A percentile compares a stretch with the other conserved stretches of the same genome.
phyloP scores from a whole-genome alignment of 2,888 invertebrate species.

The Rugalucina vietnamica region DNA sequence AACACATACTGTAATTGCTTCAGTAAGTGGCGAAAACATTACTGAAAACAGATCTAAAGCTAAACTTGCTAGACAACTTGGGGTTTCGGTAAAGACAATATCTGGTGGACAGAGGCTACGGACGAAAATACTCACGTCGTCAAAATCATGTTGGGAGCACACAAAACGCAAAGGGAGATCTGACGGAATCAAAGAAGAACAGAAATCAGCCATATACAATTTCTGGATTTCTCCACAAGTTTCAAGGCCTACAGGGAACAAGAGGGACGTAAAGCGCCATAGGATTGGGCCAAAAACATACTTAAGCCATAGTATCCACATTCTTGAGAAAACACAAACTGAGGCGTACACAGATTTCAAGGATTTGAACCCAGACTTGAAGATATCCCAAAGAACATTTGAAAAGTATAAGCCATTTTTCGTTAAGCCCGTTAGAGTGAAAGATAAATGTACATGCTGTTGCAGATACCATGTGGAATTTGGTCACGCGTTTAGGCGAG shows the following conservation, averaged over 20 bases:
- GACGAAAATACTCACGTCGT: conserved; percentile 10
- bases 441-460: conserved; percentile 34
- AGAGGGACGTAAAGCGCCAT: conserved; percentile 32
- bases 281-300: conserved; percentile 31
- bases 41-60: no score
- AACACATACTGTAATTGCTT: no score
- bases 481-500: no score
- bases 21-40: no score
- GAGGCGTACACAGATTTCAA: conserved; percentile 34
- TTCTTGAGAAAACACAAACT: conserved; percentile 43
- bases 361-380: conserved; percentile 20
- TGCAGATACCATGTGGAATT: conserved; percentile 33
- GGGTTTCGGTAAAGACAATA: conserved; percentile 18
- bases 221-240: conserved; percentile 29
- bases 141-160: conserved; percentile 25
- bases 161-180: conserved; percentile 21
- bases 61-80: no score
- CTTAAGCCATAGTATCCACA: conserved; percentile 20
- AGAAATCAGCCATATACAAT: conserved; percentile 19
- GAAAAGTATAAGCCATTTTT: conserved; percentile 37
- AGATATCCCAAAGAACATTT: conserved; percentile 35
- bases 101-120: conserved; percentile 12
- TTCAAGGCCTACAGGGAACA: conserved; percentile 33
- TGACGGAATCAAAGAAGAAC: conserved; percentile 12
- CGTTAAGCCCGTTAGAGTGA: conserved; percentile 4